Conservation (phyloP, 2,888 invertebrate genomes). For the Blomia tropicalis region DNA sequence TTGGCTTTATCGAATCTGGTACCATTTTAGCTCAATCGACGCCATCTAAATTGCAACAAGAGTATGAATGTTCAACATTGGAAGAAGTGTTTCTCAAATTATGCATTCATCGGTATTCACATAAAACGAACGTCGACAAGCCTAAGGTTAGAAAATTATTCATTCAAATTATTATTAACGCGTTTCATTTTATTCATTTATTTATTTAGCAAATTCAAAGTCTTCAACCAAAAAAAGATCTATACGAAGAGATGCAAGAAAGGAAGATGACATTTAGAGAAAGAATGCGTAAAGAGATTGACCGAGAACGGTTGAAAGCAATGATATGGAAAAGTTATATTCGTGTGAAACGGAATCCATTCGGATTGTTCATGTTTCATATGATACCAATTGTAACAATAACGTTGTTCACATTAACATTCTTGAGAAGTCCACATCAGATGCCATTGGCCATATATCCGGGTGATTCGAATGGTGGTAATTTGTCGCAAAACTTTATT, state of each 20-base stretch:
- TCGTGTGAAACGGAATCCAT: slow-evolving; percentile 8
- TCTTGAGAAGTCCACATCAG: slow-evolving; percentile 17
- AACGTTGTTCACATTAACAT: not conserved
- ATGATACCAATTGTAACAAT: slow-evolving; percentile 5
- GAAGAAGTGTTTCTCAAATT: slow-evolving; percentile 20
- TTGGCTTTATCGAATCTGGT: slow-evolving; percentile 18
- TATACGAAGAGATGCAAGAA: not conserved
- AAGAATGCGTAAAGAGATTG: slow-evolving; percentile 15
- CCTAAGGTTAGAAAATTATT: too few relatives aligned
- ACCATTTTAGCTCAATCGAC: slow-evolving; percentile 13
- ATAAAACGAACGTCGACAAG: not conserved
- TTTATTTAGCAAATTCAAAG: not conserved
- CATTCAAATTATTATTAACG: not conserved
- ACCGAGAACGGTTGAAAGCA: slow-evolving; percentile 12
- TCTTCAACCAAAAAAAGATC: not conserved
- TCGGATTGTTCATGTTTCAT: slow-evolving; percentile 10
- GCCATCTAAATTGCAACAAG: not conserved
- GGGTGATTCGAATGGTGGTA: not conserved
- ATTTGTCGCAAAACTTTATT: slow-evolving; percentile 16
- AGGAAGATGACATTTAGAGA: not conserved
- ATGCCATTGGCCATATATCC: slow-evolving; percentile 16
- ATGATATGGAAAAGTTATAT: slow-evolving; percentile 21
- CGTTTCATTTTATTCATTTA: not conserved
- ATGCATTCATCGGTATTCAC: not conserved
- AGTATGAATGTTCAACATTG: slow-evolving; percentile 13